Conservation (phyloP, 1,140 invertebrate species). For the Magallana ariakensis region DNA sequence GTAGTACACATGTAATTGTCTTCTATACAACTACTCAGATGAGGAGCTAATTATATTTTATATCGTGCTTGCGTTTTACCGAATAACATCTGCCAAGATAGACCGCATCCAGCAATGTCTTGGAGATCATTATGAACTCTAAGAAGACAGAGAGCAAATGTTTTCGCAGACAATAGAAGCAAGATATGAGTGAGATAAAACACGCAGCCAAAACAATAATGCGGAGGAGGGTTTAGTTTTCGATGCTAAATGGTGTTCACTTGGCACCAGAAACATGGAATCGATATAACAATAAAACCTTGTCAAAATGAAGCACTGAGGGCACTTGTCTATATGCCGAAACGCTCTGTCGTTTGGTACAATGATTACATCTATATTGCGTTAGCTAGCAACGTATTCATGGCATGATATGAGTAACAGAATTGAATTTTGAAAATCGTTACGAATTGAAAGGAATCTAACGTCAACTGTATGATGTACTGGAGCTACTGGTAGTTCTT, state of each 20-base stretch:
- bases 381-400: too few relatives aligned
- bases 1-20: constrained; percentile 25
- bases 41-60: not conserved
- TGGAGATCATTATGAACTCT: constrained; percentile 27
- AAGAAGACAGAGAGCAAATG: constrained; percentile 18
- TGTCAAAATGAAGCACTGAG: constrained; percentile 4
- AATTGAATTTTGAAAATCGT: too few relatives aligned
- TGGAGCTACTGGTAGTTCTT: too few relatives aligned
- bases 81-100: not conserved
- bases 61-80: not conserved
- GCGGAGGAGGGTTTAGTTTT: constrained; percentile 1
- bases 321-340: not conserved
- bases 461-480: too few relatives aligned
- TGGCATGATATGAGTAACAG: too few relatives aligned
- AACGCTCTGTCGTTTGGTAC: not conserved
- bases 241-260: constrained; percentile 17
- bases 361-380: too few relatives aligned
- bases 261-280: constrained; percentile 11
- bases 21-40: not conserved
- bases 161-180: constrained; percentile 10
- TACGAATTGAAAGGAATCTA: too few relatives aligned
- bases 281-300: constrained; percentile 2
- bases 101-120: not conserved
- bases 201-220: constrained; percentile 16
- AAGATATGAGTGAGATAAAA: constrained; percentile 26